Conservation (phyloP, 1,140 invertebrate genomes). For the Megalopta genalis region DNA sequence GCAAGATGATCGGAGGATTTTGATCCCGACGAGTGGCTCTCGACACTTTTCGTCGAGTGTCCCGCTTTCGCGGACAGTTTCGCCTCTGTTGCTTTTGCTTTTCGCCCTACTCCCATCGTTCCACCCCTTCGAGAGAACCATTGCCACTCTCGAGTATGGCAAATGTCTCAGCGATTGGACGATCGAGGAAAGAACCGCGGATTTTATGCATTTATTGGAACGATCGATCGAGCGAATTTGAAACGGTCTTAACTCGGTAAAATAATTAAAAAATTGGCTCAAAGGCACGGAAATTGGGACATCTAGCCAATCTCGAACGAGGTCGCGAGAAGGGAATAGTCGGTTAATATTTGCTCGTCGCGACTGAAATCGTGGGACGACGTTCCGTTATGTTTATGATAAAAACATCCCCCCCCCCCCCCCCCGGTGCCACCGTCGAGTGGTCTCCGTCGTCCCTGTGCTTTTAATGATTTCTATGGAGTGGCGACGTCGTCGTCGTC, state of each 20-base stretch:
- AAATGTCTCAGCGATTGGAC: too few species aligned
- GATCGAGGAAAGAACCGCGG: too few species aligned
- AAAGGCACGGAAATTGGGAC: too few species aligned
- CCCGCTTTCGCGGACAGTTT: constrained; percentile 11
- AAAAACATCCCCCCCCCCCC: constrained; percentile 10
- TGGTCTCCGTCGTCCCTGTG: constrained; percentile 27
- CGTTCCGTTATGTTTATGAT: constrained; percentile 16
- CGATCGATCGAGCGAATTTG: too few species aligned
- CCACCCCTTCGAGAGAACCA: too few species aligned
- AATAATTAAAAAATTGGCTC: too few species aligned
- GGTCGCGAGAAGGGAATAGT: too few species aligned
- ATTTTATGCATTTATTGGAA: too few species aligned
- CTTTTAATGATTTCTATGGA: constrained; percentile 40
- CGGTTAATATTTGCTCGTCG: too few species aligned
- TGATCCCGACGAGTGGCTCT: constrained; percentile 18
- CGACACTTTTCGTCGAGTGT: constrained; percentile 25
- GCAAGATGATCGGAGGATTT: constrained; percentile 16
- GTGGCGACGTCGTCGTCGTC: background rate
- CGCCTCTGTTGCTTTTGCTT: background rate
- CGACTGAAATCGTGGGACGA: background rate
- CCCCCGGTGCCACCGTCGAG: constrained; percentile 20
- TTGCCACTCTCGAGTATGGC: background rate
- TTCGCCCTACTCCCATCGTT: background rate
- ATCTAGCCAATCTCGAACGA: too few species aligned
- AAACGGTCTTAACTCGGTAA: too few species aligned